phyloP scores from a whole-genome alignment of 2,888 invertebrate species.

The Scrobipalpa atriplicella region DNA sequence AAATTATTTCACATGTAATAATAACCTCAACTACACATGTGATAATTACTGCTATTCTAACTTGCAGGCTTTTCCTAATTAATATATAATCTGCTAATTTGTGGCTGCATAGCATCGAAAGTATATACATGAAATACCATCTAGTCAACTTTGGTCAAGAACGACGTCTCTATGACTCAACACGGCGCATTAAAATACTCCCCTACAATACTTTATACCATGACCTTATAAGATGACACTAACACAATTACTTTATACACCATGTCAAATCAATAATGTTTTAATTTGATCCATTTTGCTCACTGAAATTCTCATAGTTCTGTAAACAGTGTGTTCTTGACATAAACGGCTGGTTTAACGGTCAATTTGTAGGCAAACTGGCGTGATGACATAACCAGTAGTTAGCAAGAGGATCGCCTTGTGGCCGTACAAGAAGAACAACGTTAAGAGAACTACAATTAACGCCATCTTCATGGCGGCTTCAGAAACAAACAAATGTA shows the following conservation, averaged over 20 bases:
- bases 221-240: not conserved
- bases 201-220: not conserved
- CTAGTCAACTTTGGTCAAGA: not conserved
- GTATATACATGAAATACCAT: not conserved
- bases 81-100: no score
- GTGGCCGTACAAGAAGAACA: not conserved
- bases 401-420: constrained; percentile 13
- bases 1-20: no score
- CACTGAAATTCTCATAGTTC: not conserved
- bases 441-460: not conserved
- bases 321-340: constrained; percentile 9
- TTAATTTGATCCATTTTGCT: not conserved
- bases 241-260: not conserved
- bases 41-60: no score
- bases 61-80: no score
- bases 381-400: constrained; percentile 19
- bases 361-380: constrained; percentile 28
- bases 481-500: not conserved
- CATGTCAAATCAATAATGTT: not conserved
- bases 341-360: not conserved
- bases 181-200: not conserved
- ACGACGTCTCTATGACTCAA: constrained; percentile 1
- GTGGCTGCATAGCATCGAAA: not conserved
- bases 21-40: no score
- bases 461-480: not conserved